These are phyloP conservation scores for Meiosimyza decipiens DNA, from an alignment of 2,888 invertebrate species.

Conservation along the genomic window DNA sequence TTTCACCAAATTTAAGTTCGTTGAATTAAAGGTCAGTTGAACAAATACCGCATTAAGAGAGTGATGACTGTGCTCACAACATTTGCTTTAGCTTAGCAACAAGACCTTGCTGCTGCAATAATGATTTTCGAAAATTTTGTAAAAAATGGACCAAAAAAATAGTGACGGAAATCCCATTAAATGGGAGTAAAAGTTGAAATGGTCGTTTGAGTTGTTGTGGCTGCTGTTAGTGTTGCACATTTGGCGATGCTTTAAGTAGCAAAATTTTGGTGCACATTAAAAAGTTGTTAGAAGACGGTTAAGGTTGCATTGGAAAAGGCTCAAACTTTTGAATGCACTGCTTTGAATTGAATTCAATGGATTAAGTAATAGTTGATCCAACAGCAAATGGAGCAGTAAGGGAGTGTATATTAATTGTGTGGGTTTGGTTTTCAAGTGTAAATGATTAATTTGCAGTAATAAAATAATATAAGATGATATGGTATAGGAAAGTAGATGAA, in stretches of 20 bases:
- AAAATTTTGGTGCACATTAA: background rate
- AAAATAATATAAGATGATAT: too few relatives aligned
- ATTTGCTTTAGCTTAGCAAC: slow-evolving; percentile 9
- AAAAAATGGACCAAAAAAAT: background rate
- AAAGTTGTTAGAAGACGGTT: slow-evolving; percentile 11
- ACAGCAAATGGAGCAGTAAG: background rate
- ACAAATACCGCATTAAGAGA: too few relatives aligned
- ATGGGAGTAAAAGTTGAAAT: slow-evolving; percentile 26
- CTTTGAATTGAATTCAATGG: slow-evolving; percentile 9
- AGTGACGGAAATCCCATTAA: slow-evolving; percentile 23
- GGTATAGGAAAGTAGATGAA: too few relatives aligned
- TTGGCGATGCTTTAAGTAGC: background rate
- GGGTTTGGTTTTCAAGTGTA: too few relatives aligned
- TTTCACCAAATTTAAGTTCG: too few relatives aligned
- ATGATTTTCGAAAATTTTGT: background rate
- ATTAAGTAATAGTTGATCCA: background rate
- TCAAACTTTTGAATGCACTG: background rate
- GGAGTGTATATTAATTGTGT: background rate
- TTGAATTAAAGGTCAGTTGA: too few relatives aligned
- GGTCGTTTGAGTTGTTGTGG: slow-evolving; percentile 8
- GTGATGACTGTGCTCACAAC: background rate
- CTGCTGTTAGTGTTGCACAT: background rate
- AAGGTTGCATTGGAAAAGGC: background rate
- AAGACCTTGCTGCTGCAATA: slow-evolving; percentile 12
- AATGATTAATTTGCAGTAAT: too few relatives aligned